phyloP scores from a whole-genome alignment of 1,140 invertebrate genomes.

The Zaprionus africanus region DNA sequence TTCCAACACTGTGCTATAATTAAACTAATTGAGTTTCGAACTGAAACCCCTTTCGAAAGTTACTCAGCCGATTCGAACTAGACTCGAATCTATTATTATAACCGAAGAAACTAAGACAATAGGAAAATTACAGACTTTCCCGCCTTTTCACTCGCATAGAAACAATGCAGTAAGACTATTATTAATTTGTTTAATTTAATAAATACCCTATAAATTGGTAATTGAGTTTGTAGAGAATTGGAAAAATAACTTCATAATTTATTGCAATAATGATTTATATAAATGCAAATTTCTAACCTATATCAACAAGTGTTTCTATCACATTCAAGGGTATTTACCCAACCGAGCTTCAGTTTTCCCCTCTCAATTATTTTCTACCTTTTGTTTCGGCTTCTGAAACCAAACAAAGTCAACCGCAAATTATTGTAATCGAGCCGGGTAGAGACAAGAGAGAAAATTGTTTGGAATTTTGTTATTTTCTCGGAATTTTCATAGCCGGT shows the following conservation, averaged over 20 bases:
- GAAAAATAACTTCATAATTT: background rate
- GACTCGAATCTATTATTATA: constrained; percentile 39
- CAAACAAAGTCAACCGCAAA: constrained; percentile 46
- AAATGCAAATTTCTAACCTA: background rate
- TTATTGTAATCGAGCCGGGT: constrained; percentile 36
- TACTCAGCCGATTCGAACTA: constrained; percentile 28
- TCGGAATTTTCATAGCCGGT: constrained; percentile 23
- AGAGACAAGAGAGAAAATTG: constrained; percentile 16
- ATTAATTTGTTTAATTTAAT: background rate
- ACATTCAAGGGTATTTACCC: background rate
- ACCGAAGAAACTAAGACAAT: constrained; percentile 16
- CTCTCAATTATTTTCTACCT: background rate
- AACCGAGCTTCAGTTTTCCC: constrained; percentile 4
- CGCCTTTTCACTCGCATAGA: constrained; percentile 26
- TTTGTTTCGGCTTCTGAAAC: constrained; percentile 10
- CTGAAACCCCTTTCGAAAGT: constrained; percentile 26
- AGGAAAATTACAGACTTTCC: constrained; percentile 51
- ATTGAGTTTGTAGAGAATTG: too few relatives aligned
- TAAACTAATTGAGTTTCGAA: constrained; percentile 9
- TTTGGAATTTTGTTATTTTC: constrained; percentile 39
- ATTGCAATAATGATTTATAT: background rate
- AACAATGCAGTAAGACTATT: constrained; percentile 24
- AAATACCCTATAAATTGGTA: background rate
- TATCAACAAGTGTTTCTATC: background rate
- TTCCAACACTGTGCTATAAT: background rate